phyloP scores from a whole-genome alignment of 2,888 invertebrate species.

The Fragum fragum region DNA sequence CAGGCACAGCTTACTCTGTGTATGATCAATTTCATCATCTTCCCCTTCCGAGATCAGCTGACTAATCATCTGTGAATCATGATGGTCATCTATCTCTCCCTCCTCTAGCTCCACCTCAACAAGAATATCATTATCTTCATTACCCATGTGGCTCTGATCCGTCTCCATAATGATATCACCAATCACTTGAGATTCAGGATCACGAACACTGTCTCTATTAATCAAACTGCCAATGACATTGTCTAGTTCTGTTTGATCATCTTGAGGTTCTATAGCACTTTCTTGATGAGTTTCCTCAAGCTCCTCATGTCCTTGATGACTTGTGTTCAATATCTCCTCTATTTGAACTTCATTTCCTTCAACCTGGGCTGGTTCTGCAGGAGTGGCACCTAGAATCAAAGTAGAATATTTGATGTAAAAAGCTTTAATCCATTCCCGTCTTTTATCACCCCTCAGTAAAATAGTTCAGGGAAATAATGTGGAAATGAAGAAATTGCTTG shows the following conservation, averaged over 20 bases:
- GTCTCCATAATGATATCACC: conserved; percentile 82
- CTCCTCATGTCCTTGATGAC: conserved; percentile 43
- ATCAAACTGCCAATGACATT: conserved; percentile 91
- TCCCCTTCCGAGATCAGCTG: conserved; percentile 85
- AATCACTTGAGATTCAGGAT: conserved; percentile 84
- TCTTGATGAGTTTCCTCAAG: conserved; percentile 82
- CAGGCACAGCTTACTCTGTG: conserved; percentile 76
- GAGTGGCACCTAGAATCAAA: conserved; percentile 33
- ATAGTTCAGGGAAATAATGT: too few relatives aligned
- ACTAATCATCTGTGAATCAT: conserved; percentile 87
- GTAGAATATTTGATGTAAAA: background rate
- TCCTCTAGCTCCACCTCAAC: conserved; percentile 83
- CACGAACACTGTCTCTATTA: conserved; percentile 87
- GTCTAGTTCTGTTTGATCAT: conserved; percentile 88
- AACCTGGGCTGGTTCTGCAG: conserved; percentile 37
- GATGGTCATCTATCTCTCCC: conserved; percentile 83
- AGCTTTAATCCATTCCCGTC: too few relatives aligned
- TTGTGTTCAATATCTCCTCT: conserved; percentile 80
- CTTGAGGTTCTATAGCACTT: conserved; percentile 77
- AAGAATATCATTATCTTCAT: conserved; percentile 72
- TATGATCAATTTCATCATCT: conserved; percentile 79
- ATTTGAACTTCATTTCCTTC: conserved; percentile 74
- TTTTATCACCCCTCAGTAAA: too few relatives aligned
- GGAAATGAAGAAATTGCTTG: too few relatives aligned
- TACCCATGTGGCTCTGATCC: conserved; percentile 45